Percentiles rank a stretch among this genome's conserved stretches.
These are phyloP conservation scores for Phenganax marumi DNA, from an alignment of 92 coral and sea anemone genomes.

Conservation along the genomic window DNA sequence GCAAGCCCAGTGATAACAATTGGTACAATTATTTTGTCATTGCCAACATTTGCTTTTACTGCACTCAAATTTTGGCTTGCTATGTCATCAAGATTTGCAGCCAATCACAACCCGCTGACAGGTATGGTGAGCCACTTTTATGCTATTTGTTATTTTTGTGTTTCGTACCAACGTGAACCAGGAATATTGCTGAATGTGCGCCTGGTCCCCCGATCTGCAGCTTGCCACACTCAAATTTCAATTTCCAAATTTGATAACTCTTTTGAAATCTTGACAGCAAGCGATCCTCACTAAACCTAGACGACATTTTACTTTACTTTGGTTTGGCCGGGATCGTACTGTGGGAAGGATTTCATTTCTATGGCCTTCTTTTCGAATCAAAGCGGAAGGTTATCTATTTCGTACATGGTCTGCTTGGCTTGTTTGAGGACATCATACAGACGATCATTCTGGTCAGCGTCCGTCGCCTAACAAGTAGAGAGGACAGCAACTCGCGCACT, in stretches of 20 bases:
- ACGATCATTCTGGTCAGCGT: conserved; percentile 25
- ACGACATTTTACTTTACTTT: conserved; percentile 29
- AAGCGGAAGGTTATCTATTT: not conserved
- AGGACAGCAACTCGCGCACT: conserved; percentile 6
- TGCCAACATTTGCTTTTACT: conserved; percentile 23
- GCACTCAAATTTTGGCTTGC: conserved; percentile 28
- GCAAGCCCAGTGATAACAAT: not conserved
- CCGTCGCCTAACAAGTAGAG: conserved; percentile 9
- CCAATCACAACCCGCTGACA: conserved; percentile 25
- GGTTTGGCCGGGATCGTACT: conserved; percentile 17
- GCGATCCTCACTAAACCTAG: conserved; percentile 11
- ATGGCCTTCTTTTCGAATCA: not conserved
- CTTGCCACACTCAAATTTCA: not conserved
- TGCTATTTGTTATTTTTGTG: not conserved
- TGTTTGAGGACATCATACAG: conserved; percentile 9
- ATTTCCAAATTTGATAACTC: not conserved
- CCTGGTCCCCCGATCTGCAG: not conserved
- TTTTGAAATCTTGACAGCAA: not conserved
- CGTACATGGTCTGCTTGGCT: conserved; percentile 14
- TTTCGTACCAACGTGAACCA: not conserved
- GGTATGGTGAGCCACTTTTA: not conserved
- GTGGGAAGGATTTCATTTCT: conserved; percentile 42
- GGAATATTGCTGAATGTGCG: not conserved
- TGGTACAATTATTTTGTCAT: not conserved
- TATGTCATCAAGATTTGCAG: conserved; percentile 16